A percentile compares a stretch with the other conserved stretches of the same genome.
These are phyloP conservation scores for Medauroidea extradentata DNA, from an alignment of 1,140 invertebrate species.

Conservation along the genomic window DNA sequence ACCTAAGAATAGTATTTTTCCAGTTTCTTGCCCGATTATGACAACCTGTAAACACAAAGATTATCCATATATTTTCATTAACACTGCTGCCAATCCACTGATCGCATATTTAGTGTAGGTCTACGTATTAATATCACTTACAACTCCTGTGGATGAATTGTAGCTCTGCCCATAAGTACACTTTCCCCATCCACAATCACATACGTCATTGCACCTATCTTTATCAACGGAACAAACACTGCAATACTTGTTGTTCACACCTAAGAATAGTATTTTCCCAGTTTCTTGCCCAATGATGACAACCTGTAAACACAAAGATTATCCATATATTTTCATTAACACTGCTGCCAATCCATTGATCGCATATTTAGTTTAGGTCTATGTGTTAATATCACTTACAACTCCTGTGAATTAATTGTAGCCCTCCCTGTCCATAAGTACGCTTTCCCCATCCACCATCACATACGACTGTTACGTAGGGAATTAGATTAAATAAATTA, in stretches of 20 bases:
- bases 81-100: too few species aligned
- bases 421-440: constrained; percentile 11
- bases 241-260: constrained; percentile 14
- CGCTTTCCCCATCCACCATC: constrained; percentile 24
- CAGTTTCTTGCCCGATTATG: constrained; percentile 13
- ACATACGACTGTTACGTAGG: constrained; percentile 20
- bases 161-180: too few species aligned
- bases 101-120: too few species aligned
- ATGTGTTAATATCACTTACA: constrained; percentile 4
- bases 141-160: constrained; percentile 9
- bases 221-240: constrained; percentile 1
- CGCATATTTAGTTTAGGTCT: too few species aligned
- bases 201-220: background rate
- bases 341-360: too few species aligned
- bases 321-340: too few species aligned
- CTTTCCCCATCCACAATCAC: too few species aligned
- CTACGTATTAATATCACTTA: background rate
- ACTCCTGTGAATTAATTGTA: constrained; percentile 3
- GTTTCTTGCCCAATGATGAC: constrained; percentile 15
- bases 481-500: constrained; percentile 17
- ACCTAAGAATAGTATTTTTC: constrained; percentile 8
- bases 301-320: constrained; percentile 3
- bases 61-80: too few species aligned
- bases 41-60: constrained; percentile 7
- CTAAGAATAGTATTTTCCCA: constrained; percentile 7